Base-by-base conservation (phyloP, 2,797 vertebrate species). In the Nyctalus aviator region DNA sequence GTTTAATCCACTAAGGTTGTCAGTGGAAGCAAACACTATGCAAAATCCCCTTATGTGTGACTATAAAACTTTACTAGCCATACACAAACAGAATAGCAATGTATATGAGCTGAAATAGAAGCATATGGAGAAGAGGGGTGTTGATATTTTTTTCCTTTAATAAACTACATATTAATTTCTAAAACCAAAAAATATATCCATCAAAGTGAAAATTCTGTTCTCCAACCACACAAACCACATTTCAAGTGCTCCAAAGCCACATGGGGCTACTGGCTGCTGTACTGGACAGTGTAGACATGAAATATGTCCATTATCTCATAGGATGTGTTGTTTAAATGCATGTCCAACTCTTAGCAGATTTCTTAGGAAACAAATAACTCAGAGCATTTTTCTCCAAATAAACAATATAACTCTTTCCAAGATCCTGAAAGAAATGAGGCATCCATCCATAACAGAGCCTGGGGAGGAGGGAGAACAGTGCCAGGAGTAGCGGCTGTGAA, bases 151-250 rank as follows among this genome's bases (percentile, higher is more conserved):
- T 92, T 75, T 59, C 15, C 20, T 41, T 84, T 68, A 90, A 77
- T 72, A 87, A 77, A 75, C 81, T 41, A 84, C 79, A 57, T 71
- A 44, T 21, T 53, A n/a, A 88, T 84, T 92, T 88, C 69, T 78
- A 55, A 93, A 85, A 20, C 55, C 20, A 73, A 94, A 84, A 46
- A 44, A 12, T 25, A 59, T 53, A 25, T 41, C 44, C 35, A 8
- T 53, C 53, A 41, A 90, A 93, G 79, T 62, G 32, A 85, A 77
- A 76, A 59, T 46, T 57, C 62, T 6, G 13, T 37, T 32, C 57
- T 62, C 57, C 5, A 2, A 59, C 55, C 27, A 21, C 62, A 48
- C 27, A 18, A 27, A 62, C 48, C 46, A 55, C 48, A 2, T 66
- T 41, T 48, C 41, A 30, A 57, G 57, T 0, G 11, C 23, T 72